Base-by-base conservation (phyloP, 2,113 vertebrate genomes). In the Donacobius atricapilla region DNA sequence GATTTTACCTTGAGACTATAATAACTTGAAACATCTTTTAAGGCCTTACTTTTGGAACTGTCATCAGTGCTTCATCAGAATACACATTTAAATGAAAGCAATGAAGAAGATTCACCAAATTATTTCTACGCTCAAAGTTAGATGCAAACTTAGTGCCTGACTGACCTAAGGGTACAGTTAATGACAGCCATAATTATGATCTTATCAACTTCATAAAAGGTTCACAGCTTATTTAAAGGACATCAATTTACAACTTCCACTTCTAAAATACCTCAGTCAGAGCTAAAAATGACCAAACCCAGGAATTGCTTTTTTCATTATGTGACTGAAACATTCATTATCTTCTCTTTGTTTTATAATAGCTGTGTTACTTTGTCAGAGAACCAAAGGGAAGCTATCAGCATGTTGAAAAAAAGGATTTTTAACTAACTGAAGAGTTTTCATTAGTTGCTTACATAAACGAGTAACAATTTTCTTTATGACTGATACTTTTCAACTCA, bases 101-200 rank as follows among this genome's bases (percentile, higher is more conserved):
- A 45, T 40, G 31, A 77, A 44, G 44, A 54, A 3, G 15, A 58
- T 11, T 30, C 51, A 24, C 12, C 3, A 15, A 70, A 63, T 77
- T 81, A 70, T 20, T 83, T 56, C 39, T 71, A 13, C 47, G 60
- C 51, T 77, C 25, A 45, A 90, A 94, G 63, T 48, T 15, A 66
- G 71, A 90, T 51, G 68, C 35, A 56, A 83, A 76, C 35, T 39
- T 81, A 56, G 69, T 17, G 69, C 37, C 80, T 91, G 60, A 63
- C 22, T 91, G 66, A 96, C 90, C 85, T 92, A 66, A 92, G 90
- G 96, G 92, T 69, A 93, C 80, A 76, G 60, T 81, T 91, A 93
- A 89, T 31, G 88, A 72, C 86, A 87, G 83, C 30, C 9, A 7
- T 84, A 83, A 96, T 93, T 75, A 87, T 19, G 86, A 94, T 86